These are phyloP conservation scores for Eurytemora carolleeae DNA, from an alignment of 1,140 invertebrate species.

Conservation along the genomic window DNA sequence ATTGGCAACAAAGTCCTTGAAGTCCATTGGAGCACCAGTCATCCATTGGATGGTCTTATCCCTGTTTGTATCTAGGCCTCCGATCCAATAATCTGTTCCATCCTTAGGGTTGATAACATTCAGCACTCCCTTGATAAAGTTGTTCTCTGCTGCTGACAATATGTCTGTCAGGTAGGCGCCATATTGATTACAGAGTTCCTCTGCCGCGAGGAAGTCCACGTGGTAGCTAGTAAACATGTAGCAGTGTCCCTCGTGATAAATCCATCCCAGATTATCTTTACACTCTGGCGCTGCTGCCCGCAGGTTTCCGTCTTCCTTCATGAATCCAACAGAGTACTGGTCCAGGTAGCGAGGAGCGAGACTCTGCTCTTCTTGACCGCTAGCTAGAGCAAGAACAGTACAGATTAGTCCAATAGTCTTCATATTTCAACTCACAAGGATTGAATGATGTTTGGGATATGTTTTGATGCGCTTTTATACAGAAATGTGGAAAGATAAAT, in stretches of 20 bases:
- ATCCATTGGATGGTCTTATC: neutral
- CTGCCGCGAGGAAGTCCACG: neutral
- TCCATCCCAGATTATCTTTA: neutral
- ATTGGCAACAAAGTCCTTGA: neutral
- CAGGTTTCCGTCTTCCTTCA: constrained; percentile 1
- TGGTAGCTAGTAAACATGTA: constrained; percentile 5
- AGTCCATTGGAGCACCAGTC: neutral
- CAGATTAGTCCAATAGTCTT: no score
- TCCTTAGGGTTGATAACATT: constrained; percentile 4
- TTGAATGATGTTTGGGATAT: no score
- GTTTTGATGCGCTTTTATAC: no score
- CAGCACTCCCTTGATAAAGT: neutral
- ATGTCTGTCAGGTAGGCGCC: neutral
- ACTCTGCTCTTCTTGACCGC: no score
- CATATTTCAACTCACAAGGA: no score
- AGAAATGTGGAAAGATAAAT: no score
- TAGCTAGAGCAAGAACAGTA: no score
- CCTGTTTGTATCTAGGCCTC: neutral
- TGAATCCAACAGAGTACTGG: neutral
- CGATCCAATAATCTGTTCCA: neutral
- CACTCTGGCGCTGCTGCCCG: neutral
- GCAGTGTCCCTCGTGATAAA: neutral
- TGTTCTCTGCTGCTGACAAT: neutral
- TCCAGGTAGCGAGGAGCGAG: no score
- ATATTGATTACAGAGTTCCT: neutral